These are phyloP conservation scores for Phlogophora meticulosa DNA, from an alignment of 2,888 invertebrate genomes.

Conservation along the genomic window DNA sequence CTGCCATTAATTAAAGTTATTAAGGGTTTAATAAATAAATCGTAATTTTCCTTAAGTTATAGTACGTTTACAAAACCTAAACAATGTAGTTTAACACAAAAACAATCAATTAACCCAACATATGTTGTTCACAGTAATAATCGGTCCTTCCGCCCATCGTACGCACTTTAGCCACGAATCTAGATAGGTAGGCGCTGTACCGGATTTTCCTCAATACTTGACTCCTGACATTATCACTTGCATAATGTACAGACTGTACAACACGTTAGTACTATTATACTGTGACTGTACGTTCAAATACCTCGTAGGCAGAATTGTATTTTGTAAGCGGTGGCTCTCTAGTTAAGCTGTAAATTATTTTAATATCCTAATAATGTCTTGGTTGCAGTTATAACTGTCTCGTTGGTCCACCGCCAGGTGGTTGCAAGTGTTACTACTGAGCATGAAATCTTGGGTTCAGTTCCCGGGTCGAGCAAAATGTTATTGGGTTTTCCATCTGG, in stretches of 20 bases:
- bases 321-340: conserved; percentile 5
- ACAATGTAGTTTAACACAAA: neutral
- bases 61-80: neutral
- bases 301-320: neutral
- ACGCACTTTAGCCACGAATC: conserved; percentile 10
- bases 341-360: conserved; percentile 2
- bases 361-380: no score
- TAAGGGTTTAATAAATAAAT: no score
- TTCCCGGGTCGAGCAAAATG: no score
- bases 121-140: conserved; percentile 4
- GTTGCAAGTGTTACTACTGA: no score
- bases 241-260: neutral
- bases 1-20: no score
- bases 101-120: conserved; percentile 11
- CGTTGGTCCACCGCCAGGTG: no score
- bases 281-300: conserved; percentile 11
- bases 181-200: conserved; percentile 23
- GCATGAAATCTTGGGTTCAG: no score
- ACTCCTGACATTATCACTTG: conserved; percentile 54
- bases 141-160: neutral
- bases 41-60: neutral
- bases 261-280: no score
- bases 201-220: conserved; percentile 64
- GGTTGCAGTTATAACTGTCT: neutral
- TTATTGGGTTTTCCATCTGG: no score